Evolutionary conservation across 2,888 invertebrate species (phyloP).

Genomic region (Conomelus anceps): DNA sequence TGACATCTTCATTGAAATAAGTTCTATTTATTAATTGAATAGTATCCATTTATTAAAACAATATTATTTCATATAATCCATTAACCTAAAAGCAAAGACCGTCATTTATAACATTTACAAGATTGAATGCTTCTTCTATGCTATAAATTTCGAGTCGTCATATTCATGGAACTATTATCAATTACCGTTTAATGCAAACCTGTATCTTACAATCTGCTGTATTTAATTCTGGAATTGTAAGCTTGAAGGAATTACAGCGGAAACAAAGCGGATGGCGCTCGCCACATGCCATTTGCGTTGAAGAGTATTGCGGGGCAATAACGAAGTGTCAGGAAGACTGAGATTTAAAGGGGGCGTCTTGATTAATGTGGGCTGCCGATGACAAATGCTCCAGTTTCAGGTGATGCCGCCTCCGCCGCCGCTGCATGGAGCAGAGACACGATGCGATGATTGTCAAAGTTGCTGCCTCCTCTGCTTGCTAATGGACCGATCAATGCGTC

Average conservation of each 20-base stretch:
- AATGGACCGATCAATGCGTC: neutral
- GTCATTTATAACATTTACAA: too few relatives aligned
- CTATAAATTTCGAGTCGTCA: too few relatives aligned
- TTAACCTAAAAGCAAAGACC: too few relatives aligned
- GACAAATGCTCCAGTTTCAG: slow-evolving; percentile 8
- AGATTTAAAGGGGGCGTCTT: slow-evolving; percentile 7
- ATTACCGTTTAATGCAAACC: too few relatives aligned
- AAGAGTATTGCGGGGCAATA: neutral
- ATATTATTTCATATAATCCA: too few relatives aligned
- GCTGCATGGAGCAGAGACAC: neutral
- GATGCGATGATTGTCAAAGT: neutral
- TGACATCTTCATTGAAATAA: too few relatives aligned
- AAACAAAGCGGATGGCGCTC: neutral
- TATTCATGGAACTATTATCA: too few relatives aligned
- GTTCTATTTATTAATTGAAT: too few relatives aligned
- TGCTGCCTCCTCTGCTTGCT: neutral
- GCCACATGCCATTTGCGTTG: neutral
- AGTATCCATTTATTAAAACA: too few relatives aligned
- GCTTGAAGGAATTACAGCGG: neutral
- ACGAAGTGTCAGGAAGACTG: neutral
- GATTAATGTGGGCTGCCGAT: slow-evolving; percentile 3
- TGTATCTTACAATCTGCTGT: neutral
- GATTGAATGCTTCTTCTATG: too few relatives aligned
- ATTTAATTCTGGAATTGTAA: neutral
- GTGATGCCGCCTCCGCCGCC: neutral